Evolutionary conservation across 1,140 invertebrate species (phyloP).

Genomic region (Bacillus rossius): DNA sequence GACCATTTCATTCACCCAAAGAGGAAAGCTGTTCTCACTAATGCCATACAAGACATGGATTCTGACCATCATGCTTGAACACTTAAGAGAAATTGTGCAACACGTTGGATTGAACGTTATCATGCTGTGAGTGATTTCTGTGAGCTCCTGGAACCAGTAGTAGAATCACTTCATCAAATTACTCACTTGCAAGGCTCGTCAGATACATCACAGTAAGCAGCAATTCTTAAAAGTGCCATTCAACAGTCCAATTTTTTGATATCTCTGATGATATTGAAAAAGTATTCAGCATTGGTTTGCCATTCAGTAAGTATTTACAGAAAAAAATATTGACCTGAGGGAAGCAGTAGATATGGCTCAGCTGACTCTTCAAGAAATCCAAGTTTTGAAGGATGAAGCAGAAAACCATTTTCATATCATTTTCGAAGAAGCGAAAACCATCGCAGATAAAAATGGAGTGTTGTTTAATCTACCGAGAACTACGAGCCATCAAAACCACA

Average conservation of each 20-base stretch:
- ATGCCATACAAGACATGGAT: background rate
- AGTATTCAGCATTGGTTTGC: background rate
- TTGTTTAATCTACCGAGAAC: background rate
- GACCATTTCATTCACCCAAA: constrained; percentile 14
- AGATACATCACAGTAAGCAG: background rate
- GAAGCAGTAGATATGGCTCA: background rate
- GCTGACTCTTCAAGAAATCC: background rate
- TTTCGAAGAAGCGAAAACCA: background rate
- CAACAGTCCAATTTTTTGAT: background rate
- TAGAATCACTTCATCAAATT: too few relatives aligned
- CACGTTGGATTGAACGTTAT: background rate
- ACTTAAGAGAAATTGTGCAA: background rate
- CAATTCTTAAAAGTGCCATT: background rate
- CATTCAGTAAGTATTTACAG: background rate
- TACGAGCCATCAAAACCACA: background rate
- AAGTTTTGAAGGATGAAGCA: background rate
- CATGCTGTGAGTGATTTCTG: too few relatives aligned
- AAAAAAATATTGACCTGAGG: background rate
- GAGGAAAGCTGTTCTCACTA: background rate
- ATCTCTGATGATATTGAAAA: background rate
- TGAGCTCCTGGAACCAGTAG: too few relatives aligned
- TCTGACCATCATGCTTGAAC: background rate
- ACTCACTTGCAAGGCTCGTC: background rate
- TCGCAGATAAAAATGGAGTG: background rate
- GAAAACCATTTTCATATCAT: background rate